A percentile compares a stretch with the other conserved stretches of the same genome.
phyloP scores from a whole-genome alignment of 2,113 vertebrate genomes.

The Nothoprocta perdicaria region DNA sequence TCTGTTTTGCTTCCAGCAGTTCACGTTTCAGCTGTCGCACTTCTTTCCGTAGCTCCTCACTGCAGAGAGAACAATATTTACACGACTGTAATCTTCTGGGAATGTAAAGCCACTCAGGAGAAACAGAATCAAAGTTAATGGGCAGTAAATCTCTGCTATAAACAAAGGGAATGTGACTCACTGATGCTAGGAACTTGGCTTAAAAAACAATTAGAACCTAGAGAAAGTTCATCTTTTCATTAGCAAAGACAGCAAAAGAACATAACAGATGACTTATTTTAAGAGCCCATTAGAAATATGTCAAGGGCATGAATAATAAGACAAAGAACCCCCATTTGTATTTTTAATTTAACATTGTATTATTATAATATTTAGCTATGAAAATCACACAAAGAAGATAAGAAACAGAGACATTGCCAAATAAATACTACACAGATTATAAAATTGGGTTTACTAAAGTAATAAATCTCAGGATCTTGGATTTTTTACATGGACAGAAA shows the following conservation, averaged over 20 bases:
- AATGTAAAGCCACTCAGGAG: slow-evolving; percentile 32
- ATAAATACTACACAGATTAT: neutral
- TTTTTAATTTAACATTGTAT: slow-evolving; percentile 11
- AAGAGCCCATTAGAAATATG: neutral
- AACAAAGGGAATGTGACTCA: slow-evolving; percentile 29
- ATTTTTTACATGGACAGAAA: neutral
- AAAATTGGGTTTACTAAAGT: neutral
- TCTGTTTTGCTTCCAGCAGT: slow-evolving; percentile 91
- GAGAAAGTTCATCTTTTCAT: neutral
- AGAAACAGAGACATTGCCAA: neutral
- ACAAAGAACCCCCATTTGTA: neutral
- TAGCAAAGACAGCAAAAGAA: neutral
- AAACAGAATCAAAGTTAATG: slow-evolving; percentile 42
- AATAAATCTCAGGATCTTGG: neutral
- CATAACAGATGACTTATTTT: neutral
- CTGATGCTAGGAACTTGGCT: neutral
- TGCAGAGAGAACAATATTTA: slow-evolving; percentile 74
- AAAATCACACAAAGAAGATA: neutral
- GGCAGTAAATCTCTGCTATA: slow-evolving; percentile 30
- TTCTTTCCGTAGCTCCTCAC: slow-evolving; percentile 94
- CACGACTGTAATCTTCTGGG: slow-evolving; percentile 13
- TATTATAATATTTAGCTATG: neutral
- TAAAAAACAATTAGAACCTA: slow-evolving; percentile 13
- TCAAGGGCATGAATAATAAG: neutral
- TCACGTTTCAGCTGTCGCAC: slow-evolving; percentile 92